phyloP scores from a whole-genome alignment of 2,113 vertebrate species.

The Xiphophorus couchianus region DNA sequence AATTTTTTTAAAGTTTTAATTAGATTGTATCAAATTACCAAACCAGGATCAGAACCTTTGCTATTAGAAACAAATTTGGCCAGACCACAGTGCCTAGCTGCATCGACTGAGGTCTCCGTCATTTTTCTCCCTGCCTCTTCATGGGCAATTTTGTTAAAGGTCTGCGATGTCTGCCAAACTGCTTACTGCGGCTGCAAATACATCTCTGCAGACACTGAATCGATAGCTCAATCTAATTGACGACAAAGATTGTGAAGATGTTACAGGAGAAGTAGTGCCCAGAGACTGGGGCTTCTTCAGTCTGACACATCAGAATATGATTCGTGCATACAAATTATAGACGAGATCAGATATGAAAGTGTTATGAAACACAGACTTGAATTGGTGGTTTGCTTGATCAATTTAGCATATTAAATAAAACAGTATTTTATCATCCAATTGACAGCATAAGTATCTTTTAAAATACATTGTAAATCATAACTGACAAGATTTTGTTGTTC shows the following conservation, averaged over 20 bases:
- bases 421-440: neutral
- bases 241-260: constrained; percentile 63
- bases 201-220: constrained; percentile 67
- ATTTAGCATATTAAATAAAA: neutral
- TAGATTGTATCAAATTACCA: constrained; percentile 58
- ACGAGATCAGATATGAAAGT: neutral
- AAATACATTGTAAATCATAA: neutral
- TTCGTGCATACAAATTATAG: constrained; percentile 23
- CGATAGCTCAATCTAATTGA: constrained; percentile 72
- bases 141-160: constrained; percentile 77
- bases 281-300: constrained; percentile 21
- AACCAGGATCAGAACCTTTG: constrained; percentile 62
- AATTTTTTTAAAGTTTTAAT: constrained; percentile 33
- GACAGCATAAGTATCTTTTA: neutral
- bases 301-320: constrained; percentile 26
- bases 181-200: constrained; percentile 73
- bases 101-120: constrained; percentile 59
- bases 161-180: constrained; percentile 66
- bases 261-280: constrained; percentile 40
- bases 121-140: constrained; percentile 57
- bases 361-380: neutral
- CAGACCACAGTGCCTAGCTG: constrained; percentile 40
- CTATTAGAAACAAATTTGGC: constrained; percentile 59
- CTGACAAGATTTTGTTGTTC: neutral
- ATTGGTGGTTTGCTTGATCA: neutral